Base-by-base conservation (phyloP, 2,888 invertebrate species). In the Linnaemya vulpina region DNA sequence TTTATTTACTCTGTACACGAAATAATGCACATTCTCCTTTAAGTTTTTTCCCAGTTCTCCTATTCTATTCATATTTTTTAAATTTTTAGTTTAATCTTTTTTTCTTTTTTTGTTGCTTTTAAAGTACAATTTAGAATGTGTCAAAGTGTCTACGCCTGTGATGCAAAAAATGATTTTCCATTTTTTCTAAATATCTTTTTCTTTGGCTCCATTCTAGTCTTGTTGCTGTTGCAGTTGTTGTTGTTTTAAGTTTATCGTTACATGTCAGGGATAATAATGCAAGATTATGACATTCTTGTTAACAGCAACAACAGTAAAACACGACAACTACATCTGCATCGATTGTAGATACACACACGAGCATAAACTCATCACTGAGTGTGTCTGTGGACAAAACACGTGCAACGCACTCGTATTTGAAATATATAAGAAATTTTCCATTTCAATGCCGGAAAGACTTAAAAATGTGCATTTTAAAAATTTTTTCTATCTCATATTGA, bases 141-240 rank as follows among this genome's bases (percentile, higher is more conserved):
- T 90, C 90, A 91, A 91, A 89, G 89, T 91, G 90, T 88, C 89
- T 88, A 83, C 87, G 87, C 73, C 86, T 80, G 81, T 76, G 78
- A 84, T 73, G 81, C 43, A 82, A 71, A 81, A 86, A 87, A 84
- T 73, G 79, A 51, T 84, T 75, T 83, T 70, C 58, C 55, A 82
- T 84, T 63, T 76, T 76, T 74, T 65, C 15, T 62, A 15, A 30
- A 30, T 30, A n/a, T 58, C 51, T 75, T 71, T 17, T 62, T 67
- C 53, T 30, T 53, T 75, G 25, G 8, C 58, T 63, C 60, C 74
- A 8, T 38, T 40, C 30, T 81, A 22, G 43, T 43, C 15, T 62
- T 76, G 65, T 75, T 84, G 46, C 60, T 77, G 73, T 74, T 84
- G 81, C 13, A 3, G 46, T 67, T 77, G 73, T 74, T 84, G 81